Conservation (phyloP, 2,113 vertebrate species). For the Genyomyrus donnyi region DNA sequence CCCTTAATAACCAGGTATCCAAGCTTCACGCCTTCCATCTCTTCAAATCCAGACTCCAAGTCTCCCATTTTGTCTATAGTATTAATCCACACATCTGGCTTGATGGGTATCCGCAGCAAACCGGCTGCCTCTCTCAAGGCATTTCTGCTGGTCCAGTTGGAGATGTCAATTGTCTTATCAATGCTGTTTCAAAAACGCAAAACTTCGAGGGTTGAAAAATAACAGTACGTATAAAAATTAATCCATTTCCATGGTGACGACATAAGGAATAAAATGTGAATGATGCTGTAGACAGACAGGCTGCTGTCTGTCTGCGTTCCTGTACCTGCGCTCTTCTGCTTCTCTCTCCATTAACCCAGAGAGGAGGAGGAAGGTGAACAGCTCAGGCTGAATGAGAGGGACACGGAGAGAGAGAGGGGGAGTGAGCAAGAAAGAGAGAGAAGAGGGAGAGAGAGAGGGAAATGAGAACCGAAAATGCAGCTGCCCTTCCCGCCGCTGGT, state of each 20-base stretch:
- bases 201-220: conserved; percentile 72
- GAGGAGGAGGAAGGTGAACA: conserved; percentile 66
- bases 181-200: conserved; percentile 72
- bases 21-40: conserved; percentile 97
- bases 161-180: conserved; percentile 70
- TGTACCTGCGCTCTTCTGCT: conserved; percentile 62
- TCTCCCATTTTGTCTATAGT: conserved; percentile 91
- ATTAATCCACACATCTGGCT: conserved; percentile 80
- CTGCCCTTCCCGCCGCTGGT: conserved; percentile 93
- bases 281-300: conserved; percentile 56
- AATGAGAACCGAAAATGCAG: conserved; percentile 84
- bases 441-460: conserved; percentile 46
- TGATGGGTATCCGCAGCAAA: conserved; percentile 53
- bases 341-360: conserved; percentile 66
- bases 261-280: conserved; percentile 62
- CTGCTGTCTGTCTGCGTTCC: conserved; percentile 44
- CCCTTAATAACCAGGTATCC: conserved; percentile 98
- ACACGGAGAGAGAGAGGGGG: conserved; percentile 49
- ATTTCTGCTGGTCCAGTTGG: conserved; percentile 82
- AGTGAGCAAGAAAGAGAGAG: conserved; percentile 44
- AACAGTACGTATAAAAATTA: conserved; percentile 37
- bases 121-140: conserved; percentile 76
- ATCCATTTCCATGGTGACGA: conserved; percentile 49
- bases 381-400: conserved; percentile 62
- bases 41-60: conserved; percentile 97